Evolutionary conservation across 2,113 vertebrate genomes (phyloP).

Genomic region (Bungarus multicinctus): DNA sequence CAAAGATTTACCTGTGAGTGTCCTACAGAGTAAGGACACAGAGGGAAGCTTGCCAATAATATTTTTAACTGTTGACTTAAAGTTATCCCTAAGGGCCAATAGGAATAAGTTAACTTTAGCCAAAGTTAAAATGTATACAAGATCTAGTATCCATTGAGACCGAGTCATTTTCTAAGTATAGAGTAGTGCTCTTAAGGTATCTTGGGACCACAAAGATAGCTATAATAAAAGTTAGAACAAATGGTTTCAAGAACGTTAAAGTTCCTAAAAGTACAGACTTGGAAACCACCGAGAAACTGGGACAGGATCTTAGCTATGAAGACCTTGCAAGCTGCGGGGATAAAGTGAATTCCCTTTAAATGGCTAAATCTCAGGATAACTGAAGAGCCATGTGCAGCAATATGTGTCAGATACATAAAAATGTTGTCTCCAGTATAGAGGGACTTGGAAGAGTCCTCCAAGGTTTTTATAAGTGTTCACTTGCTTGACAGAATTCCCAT

Average conservation of each 20-base stretch:
- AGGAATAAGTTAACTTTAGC: neutral
- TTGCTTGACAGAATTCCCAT: neutral
- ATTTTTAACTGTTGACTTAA: neutral
- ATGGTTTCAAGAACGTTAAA: neutral
- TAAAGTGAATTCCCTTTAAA: neutral
- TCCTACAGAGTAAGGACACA: neutral
- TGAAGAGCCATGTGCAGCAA: neutral
- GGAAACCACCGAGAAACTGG: neutral
- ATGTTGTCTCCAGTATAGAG: neutral
- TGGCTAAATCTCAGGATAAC: neutral
- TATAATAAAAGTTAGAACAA: neutral
- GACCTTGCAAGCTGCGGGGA: neutral
- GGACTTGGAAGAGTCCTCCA: neutral
- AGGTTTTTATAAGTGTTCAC: neutral
- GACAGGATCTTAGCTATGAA: neutral
- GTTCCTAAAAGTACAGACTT: neutral
- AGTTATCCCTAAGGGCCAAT: neutral
- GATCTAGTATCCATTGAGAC: neutral
- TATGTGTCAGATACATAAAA: neutral
- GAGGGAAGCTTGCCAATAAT: neutral
- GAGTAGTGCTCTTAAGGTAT: neutral
- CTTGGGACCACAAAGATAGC: neutral
- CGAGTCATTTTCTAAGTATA: neutral
- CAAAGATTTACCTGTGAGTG: neutral
- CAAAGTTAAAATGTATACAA: neutral